A percentile compares a stretch with the other conserved stretches of the same genome.
Evolutionary conservation across 2,888 invertebrate genomes (phyloP).

Genomic region (Melanostoma scalare): DNA sequence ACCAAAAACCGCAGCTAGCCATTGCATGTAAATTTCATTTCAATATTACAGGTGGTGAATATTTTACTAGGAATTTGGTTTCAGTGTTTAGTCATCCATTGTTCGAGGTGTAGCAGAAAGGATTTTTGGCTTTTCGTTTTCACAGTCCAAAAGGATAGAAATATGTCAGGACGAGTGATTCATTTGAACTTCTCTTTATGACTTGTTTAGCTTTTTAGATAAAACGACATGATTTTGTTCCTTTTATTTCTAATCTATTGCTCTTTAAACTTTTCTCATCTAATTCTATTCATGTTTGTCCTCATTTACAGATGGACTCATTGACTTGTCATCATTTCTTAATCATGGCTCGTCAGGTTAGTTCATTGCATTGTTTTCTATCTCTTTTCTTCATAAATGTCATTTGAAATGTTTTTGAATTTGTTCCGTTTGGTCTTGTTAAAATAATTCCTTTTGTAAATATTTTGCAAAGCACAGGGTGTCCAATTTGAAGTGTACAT

Average conservation of each 20-base stretch:
- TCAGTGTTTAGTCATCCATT: too few species aligned
- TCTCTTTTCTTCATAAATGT: background rate
- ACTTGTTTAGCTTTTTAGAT: background rate
- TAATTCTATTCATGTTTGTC: slow-evolving; percentile 54
- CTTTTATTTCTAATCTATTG: background rate
- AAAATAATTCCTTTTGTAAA: too few species aligned
- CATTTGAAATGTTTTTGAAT: background rate
- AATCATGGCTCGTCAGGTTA: slow-evolving; percentile 83
- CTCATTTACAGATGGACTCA: slow-evolving; percentile 81
- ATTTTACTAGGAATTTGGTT: too few species aligned
- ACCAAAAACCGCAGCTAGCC: slow-evolving; percentile 14
- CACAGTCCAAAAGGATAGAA: too few species aligned
- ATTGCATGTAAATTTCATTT: slow-evolving; percentile 24
- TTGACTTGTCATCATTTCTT: slow-evolving; percentile 81
- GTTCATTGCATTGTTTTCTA: slow-evolving; percentile 75
- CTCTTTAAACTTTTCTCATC: slow-evolving; percentile 27
- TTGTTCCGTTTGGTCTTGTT: background rate
- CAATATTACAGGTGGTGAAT: background rate
- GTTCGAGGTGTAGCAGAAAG: too few species aligned
- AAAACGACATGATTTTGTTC: background rate
- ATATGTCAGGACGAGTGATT: background rate
- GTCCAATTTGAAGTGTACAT: too few species aligned
- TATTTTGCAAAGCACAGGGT: too few species aligned
- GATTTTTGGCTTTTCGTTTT: too few species aligned
- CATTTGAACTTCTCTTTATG: background rate